Conservation (phyloP, 2,888 invertebrate species). For the Phorcus lineatus region DNA sequence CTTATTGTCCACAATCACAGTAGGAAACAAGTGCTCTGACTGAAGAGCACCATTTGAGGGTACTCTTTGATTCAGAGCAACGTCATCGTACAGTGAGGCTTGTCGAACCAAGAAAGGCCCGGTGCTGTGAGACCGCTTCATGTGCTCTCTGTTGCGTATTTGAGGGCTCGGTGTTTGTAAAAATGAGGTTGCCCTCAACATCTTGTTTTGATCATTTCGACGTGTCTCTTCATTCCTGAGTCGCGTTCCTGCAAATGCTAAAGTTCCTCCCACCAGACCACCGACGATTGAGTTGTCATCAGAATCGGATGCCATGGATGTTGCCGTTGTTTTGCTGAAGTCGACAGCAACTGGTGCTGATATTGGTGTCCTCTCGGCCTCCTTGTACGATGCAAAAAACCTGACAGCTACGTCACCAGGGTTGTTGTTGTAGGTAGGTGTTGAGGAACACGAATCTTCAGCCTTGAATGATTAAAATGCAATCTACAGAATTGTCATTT, state of each 20-base stretch:
- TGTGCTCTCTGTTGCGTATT: neutral
- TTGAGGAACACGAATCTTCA: constrained; percentile 16
- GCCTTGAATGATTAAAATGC: neutral
- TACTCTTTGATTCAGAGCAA: neutral
- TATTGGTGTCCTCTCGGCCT: constrained; percentile 38
- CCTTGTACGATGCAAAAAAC: constrained; percentile 58
- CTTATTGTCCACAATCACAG: constrained; percentile 1
- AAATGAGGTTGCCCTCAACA: neutral
- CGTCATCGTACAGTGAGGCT: constrained; percentile 17
- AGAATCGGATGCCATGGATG: constrained; percentile 33
- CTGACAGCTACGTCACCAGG: constrained; percentile 49
- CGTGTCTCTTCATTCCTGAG: neutral
- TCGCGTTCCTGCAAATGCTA: constrained; percentile 23
- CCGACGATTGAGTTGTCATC: constrained; percentile 38
- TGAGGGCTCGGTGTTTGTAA: neutral
- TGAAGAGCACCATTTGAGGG: neutral
- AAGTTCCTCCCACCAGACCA: constrained; percentile 34
- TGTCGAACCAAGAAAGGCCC: constrained; percentile 18
- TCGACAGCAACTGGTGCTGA: constrained; percentile 37
- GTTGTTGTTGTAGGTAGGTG: neutral
- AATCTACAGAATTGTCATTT: too few species aligned
- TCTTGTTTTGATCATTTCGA: neutral
- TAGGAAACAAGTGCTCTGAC: neutral
- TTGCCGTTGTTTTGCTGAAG: constrained; percentile 40
- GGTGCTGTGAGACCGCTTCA: constrained; percentile 33